Percentiles rank a stretch among this genome's conserved stretches.
phyloP scores from a whole-genome alignment of 1,140 invertebrate genomes.

The Octopus sinensis region DNA sequence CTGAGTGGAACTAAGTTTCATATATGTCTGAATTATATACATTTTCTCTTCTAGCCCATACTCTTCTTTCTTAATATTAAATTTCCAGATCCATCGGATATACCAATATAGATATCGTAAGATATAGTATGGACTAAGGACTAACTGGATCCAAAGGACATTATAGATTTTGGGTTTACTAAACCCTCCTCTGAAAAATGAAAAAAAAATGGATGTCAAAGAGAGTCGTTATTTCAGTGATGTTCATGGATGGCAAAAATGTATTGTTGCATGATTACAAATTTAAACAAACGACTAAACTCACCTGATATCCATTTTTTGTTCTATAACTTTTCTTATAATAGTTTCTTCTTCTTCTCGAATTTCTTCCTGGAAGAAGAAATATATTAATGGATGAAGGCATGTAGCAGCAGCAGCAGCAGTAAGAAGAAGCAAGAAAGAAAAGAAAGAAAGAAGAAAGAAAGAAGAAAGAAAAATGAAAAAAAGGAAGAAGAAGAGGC shows the following conservation, averaged over 20 bases:
- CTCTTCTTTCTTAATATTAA: constrained; percentile 70
- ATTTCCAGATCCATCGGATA: constrained; percentile 76
- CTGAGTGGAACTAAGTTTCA: constrained; percentile 66
- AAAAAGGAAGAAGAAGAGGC: constrained; percentile 2
- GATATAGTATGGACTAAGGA: constrained; percentile 74
- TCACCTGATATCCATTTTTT: constrained; percentile 81
- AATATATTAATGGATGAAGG: not conserved
- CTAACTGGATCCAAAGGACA: constrained; percentile 78
- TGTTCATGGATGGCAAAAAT: too few relatives aligned
- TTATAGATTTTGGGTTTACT: constrained; percentile 70
- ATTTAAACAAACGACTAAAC: not conserved
- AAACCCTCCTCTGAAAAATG: constrained; percentile 71
- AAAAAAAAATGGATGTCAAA: not conserved
- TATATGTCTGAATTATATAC: constrained; percentile 75
- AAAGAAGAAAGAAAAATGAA: not conserved
- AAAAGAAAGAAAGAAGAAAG: not conserved
- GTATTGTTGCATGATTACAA: too few relatives aligned
- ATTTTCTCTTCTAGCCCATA: constrained; percentile 80
- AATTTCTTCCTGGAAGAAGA: constrained; percentile 64
- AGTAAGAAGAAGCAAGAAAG: not conserved
- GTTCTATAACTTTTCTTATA: constrained; percentile 77
- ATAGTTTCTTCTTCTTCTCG: constrained; percentile 77
- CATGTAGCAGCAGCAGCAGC: too few relatives aligned
- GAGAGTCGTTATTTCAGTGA: too few relatives aligned
- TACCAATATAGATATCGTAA: constrained; percentile 72